A percentile compares a stretch with the other conserved stretches of the same genome.
Evolutionary conservation across 2,888 invertebrate genomes (phyloP).

Genomic region (Scelioninae gen. 1): DNA sequence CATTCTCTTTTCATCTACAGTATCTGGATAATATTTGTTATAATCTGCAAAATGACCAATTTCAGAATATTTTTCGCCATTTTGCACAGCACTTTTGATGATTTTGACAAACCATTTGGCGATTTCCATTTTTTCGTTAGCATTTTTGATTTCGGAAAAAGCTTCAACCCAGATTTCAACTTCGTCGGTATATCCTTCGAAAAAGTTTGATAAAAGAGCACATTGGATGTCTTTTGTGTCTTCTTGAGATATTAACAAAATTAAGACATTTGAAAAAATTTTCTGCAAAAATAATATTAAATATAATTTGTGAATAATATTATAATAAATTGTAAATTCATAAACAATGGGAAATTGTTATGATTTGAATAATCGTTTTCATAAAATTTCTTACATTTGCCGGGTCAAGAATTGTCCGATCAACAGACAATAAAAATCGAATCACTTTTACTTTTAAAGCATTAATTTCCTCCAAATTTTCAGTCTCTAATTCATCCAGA

Average conservation of each 20-base stretch:
- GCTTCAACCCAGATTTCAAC: constrained; percentile 88
- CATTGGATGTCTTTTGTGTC: constrained; percentile 86
- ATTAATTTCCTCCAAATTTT: constrained; percentile 68
- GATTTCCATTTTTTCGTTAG: constrained; percentile 73
- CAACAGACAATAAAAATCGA: constrained; percentile 79
- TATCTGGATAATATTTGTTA: neutral
- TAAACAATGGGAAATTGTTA: neutral
- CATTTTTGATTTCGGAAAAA: constrained; percentile 78
- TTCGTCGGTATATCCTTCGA: constrained; percentile 88
- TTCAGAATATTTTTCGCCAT: constrained; percentile 75
- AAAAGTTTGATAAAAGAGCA: constrained; percentile 87
- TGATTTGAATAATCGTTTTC: too few species aligned
- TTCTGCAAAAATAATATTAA: constrained; percentile 21
- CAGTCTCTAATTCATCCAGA: constrained; percentile 66
- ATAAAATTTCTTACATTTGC: constrained; percentile 70
- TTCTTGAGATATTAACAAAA: constrained; percentile 76
- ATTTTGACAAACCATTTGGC: constrained; percentile 78
- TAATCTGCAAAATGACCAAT: neutral
- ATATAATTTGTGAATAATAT: constrained; percentile 5
- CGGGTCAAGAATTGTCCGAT: constrained; percentile 78
- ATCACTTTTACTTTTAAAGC: constrained; percentile 83
- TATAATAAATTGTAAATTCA: neutral
- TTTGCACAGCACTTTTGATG: constrained; percentile 53
- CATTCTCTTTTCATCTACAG: constrained; percentile 65
- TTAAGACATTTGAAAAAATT: constrained; percentile 74